Evolutionary conservation across 2,888 invertebrate genomes (phyloP).

Genomic region (Habroteleia sp.): DNA sequence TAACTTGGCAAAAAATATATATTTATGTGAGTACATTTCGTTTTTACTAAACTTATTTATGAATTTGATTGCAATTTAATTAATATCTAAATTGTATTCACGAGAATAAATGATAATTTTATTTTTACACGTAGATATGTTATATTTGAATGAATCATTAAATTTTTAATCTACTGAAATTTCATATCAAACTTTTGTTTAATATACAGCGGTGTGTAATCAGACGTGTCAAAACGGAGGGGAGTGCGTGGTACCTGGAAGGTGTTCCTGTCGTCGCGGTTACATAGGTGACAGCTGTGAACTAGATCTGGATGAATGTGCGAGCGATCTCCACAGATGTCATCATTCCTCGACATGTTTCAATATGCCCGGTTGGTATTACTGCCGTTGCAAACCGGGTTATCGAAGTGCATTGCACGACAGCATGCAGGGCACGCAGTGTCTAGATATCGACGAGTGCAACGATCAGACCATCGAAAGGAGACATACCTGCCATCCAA

Average conservation of each 20-base stretch:
- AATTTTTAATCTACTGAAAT: too few species aligned
- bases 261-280: conserved; percentile 90
- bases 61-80: too few species aligned
- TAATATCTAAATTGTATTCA: too few species aligned
- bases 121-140: too few species aligned
- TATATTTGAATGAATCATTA: too few species aligned
- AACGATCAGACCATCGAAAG: conserved; percentile 83
- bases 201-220: conserved; percentile 87
- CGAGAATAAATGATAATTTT: too few species aligned
- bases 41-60: too few species aligned
- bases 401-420: conserved; percentile 85
- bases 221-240: conserved; percentile 93
- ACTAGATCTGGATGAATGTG: conserved; percentile 93
- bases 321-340: conserved; percentile 86
- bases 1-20: too few species aligned
- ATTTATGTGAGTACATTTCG: too few species aligned
- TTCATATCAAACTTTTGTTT: too few species aligned
- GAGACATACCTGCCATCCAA: conserved; percentile 89
- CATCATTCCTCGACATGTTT: conserved; percentile 89
- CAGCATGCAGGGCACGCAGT: conserved; percentile 84
- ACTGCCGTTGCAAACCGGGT: conserved; percentile 91
- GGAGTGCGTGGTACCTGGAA: conserved; percentile 88
- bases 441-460: conserved; percentile 93
- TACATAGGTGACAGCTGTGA: conserved; percentile 92
- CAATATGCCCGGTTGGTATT: conserved; percentile 95